These are phyloP conservation scores for Drosophila mojavensis DNA, from an alignment of 1,140 invertebrate species.

Conservation along the genomic window DNA sequence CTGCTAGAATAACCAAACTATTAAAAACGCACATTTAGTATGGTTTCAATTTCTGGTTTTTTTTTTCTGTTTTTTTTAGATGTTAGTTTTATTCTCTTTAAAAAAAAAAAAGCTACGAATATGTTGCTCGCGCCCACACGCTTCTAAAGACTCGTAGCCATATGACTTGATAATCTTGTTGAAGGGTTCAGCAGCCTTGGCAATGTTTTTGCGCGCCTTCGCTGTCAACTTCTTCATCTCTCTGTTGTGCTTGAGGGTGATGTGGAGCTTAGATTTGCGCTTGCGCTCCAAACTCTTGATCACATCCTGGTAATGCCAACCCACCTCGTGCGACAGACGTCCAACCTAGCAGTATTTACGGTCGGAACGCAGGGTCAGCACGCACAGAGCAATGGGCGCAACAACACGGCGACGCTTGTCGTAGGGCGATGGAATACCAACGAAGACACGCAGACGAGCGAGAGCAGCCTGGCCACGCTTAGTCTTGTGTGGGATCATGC, in stretches of 20 bases:
- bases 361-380: slow-evolving; percentile 97
- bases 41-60: too few species aligned
- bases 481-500: slow-evolving; percentile 99
- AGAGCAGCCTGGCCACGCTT: slow-evolving; percentile 97
- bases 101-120: slow-evolving; percentile 73
- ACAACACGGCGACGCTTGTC: slow-evolving; percentile 97
- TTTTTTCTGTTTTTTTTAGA: slow-evolving; percentile 64
- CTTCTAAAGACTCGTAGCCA: slow-evolving; percentile 91
- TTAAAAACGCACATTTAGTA: too few species aligned
- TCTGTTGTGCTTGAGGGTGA: slow-evolving; percentile 92
- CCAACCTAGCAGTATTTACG: slow-evolving; percentile 98
- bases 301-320: slow-evolving; percentile 99
- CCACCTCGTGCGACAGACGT: slow-evolving; percentile 98
- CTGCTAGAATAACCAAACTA: too few species aligned
- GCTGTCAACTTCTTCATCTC: slow-evolving; percentile 92
- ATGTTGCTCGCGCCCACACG: slow-evolving; percentile 36
- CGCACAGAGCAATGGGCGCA: slow-evolving; percentile 96
- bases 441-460: slow-evolving; percentile 95
- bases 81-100: slow-evolving; percentile 74
- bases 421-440: slow-evolving; percentile 98
- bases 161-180: slow-evolving; percentile 93
- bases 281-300: slow-evolving; percentile 97
- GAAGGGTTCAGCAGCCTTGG: slow-evolving; percentile 91
- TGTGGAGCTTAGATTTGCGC: slow-evolving; percentile 95
- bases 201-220: slow-evolving; percentile 91